These are phyloP conservation scores for Gymnocephalus cernua DNA, from an alignment of 2,113 vertebrate species.

Conservation along the genomic window DNA sequence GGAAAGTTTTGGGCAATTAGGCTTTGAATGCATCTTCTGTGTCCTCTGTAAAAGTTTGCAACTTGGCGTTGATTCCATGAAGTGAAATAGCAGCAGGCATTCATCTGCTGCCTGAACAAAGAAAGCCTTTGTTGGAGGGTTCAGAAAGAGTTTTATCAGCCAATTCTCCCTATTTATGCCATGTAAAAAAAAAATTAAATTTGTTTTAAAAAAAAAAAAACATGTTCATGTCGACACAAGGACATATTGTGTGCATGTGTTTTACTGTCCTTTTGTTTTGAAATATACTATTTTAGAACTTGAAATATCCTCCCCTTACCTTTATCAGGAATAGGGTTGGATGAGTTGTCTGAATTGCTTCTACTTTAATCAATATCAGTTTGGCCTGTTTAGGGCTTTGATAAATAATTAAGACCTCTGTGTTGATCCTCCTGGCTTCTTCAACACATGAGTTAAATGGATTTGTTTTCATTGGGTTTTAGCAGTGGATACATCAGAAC, in stretches of 20 bases:
- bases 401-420: neutral
- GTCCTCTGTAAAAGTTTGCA: slow-evolving; percentile 32
- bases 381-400: neutral
- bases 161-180: slow-evolving; percentile 2
- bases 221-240: neutral
- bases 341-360: neutral
- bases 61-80: slow-evolving; percentile 35
- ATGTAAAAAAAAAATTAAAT: no score
- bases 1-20: slow-evolving; percentile 28
- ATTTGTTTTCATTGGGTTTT: neutral
- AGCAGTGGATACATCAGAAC: neutral
- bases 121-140: slow-evolving; percentile 13
- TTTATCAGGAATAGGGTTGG: neutral
- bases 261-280: neutral
- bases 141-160: neutral
- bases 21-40: slow-evolving; percentile 51
- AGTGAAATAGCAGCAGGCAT: slow-evolving; percentile 21
- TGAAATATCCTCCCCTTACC: neutral
- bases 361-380: neutral
- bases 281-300: neutral
- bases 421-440: neutral
- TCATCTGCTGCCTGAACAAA: slow-evolving; percentile 17
- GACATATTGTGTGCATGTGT: neutral
- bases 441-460: neutral
- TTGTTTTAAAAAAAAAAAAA: no score